A percentile compares a stretch with the other conserved stretches of the same genome.
These are phyloP conservation scores for Tragelaphus scriptus DNA, from an alignment of 2,113 vertebrate species.

Conservation along the genomic window DNA sequence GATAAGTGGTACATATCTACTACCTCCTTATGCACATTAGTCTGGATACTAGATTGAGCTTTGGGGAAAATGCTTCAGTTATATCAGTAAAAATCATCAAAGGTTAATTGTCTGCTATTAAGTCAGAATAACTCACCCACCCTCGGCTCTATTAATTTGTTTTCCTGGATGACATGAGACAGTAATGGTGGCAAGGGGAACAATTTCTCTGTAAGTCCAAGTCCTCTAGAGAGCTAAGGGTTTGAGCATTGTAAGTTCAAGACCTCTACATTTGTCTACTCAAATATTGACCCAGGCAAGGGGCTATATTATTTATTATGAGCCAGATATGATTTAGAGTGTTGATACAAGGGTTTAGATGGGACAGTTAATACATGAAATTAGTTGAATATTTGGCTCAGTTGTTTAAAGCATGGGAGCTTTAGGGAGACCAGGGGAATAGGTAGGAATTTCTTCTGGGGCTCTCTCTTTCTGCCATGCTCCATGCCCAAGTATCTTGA, in stretches of 20 bases:
- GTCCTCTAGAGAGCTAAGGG: neutral
- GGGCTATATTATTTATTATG: neutral
- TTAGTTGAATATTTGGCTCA: neutral
- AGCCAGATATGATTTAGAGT: neutral
- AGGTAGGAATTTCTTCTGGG: neutral
- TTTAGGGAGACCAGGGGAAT: neutral
- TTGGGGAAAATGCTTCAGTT: constrained; percentile 4
- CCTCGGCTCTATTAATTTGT: neutral
- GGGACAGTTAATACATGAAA: neutral
- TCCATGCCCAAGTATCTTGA: neutral
- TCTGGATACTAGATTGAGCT: neutral
- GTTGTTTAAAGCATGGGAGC: neutral
- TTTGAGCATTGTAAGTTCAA: neutral
- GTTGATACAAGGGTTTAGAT: neutral
- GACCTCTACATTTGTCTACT: neutral
- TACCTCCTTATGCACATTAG: neutral
- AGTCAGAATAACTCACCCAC: neutral
- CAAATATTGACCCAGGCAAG: neutral
- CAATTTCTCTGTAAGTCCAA: neutral
- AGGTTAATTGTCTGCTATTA: neutral
- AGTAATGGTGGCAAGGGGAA: neutral
- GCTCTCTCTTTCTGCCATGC: neutral
- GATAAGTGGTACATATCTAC: neutral
- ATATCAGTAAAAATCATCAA: neutral
- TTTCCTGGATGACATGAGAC: neutral